A percentile compares a stretch with the other conserved stretches of the same genome.
These are phyloP conservation scores for Epinephelus moara DNA, from an alignment of 2,113 vertebrate genomes.

Conservation along the genomic window DNA sequence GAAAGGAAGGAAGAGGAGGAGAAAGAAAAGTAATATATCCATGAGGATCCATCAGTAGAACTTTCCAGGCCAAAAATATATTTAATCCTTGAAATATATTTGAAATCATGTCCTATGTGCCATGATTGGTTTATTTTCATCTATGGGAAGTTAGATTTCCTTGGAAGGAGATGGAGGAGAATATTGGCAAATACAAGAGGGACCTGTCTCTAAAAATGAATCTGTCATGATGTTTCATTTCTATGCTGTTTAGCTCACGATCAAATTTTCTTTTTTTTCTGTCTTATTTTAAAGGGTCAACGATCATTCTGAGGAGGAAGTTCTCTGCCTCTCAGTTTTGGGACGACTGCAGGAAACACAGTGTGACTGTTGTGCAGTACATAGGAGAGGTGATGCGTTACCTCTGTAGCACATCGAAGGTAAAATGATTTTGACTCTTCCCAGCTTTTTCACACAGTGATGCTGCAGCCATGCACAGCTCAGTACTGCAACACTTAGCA, in stretches of 20 bases:
- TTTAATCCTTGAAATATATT: too few relatives aligned
- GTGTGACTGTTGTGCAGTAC: conserved; percentile 90
- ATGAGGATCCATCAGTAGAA: too few relatives aligned
- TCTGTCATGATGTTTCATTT: not conserved
- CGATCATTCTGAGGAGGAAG: conserved; percentile 86
- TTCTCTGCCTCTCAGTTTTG: conserved; percentile 94
- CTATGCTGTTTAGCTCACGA: not conserved
- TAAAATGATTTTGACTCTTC: conserved; percentile 59
- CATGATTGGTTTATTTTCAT: too few relatives aligned
- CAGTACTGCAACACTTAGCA: not conserved
- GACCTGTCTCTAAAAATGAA: not conserved
- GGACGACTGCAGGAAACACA: conserved; percentile 91
- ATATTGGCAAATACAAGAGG: too few relatives aligned
- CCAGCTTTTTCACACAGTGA: not conserved
- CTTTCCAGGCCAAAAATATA: too few relatives aligned
- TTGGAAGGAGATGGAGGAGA: too few relatives aligned
- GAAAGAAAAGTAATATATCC: too few relatives aligned
- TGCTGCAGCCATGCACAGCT: not conserved
- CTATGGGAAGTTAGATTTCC: too few relatives aligned
- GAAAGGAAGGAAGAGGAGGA: too few relatives aligned
- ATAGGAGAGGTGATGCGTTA: conserved; percentile 93
- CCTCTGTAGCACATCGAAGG: conserved; percentile 87
- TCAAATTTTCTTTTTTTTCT: not conserved
- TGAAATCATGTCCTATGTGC: too few relatives aligned
- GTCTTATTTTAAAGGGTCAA: conserved; percentile 83